Percentiles rank a stretch among this genome's conserved stretches.
Evolutionary conservation across 2,888 invertebrate genomes (phyloP).

Genomic region (Pseudococcus viburni): DNA sequence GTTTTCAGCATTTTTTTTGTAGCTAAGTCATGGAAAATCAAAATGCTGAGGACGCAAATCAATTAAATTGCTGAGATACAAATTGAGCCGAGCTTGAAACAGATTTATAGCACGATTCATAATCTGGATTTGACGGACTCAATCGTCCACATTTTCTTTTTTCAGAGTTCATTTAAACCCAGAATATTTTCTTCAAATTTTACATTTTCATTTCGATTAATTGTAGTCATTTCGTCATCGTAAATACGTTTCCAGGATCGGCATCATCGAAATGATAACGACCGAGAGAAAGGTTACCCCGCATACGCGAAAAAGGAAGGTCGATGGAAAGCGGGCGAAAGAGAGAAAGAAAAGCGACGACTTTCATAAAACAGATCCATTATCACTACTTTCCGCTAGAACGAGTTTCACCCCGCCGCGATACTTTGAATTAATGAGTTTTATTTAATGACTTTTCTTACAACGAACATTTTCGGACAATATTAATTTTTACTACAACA

Average conservation of each 20-base stretch:
- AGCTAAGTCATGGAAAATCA: too few relatives aligned
- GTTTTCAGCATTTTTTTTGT: too few relatives aligned
- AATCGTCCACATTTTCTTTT: too few relatives aligned
- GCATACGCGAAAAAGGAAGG: neutral
- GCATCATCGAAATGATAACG: constrained; percentile 20
- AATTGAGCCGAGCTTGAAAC: too few relatives aligned
- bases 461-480: constrained; percentile 59
- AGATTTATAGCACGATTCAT: too few relatives aligned
- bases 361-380: constrained; percentile 39
- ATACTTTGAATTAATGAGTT: constrained; percentile 53
- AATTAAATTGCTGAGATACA: too few relatives aligned
- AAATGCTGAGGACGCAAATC: too few relatives aligned
- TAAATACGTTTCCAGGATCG: constrained; percentile 18
- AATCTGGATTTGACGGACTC: too few relatives aligned
- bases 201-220: too few relatives aligned
- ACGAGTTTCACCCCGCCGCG: constrained; percentile 14
- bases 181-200: too few relatives aligned
- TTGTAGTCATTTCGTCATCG: neutral
- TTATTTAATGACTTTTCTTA: constrained; percentile 61
- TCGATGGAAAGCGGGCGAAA: neutral
- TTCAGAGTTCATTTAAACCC: too few relatives aligned
- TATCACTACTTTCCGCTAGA: constrained; percentile 38
- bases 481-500: constrained; percentile 41
- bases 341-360: constrained; percentile 1
- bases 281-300: neutral